A percentile compares a stretch with the other conserved stretches of the same genome.
phyloP scores from a whole-genome alignment of 1,140 invertebrate species.

The Drosophila auraria region DNA sequence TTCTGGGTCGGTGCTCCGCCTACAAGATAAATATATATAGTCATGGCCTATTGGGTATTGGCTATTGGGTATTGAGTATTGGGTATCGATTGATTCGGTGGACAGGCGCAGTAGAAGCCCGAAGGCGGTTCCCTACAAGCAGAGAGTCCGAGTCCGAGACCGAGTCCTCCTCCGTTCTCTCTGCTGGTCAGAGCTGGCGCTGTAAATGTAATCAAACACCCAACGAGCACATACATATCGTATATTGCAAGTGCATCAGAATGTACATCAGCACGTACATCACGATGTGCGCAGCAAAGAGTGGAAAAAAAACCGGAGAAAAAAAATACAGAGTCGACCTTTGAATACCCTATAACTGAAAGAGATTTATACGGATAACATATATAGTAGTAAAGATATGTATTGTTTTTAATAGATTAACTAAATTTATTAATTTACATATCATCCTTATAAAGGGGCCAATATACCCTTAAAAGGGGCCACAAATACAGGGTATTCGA shows the following conservation, averaged over 20 bases:
- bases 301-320: neutral
- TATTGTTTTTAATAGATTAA: too few species aligned
- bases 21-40: constrained; percentile 34
- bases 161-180: neutral
- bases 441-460: too few species aligned
- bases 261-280: constrained; percentile 15
- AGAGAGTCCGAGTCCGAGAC: neutral
- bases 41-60: constrained; percentile 43
- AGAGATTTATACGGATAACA: too few species aligned
- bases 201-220: constrained; percentile 43
- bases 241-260: constrained; percentile 22
- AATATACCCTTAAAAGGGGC: neutral
- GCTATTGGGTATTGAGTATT: constrained; percentile 55
- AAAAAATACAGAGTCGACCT: neutral
- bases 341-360: neutral
- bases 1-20: constrained; percentile 38
- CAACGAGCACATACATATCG: constrained; percentile 11
- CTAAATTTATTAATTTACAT: too few species aligned
- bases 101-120: constrained; percentile 68
- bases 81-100: constrained; percentile 46
- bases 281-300: constrained; percentile 13
- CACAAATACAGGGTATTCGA: neutral
- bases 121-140: constrained; percentile 17
- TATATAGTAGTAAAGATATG: too few species aligned
- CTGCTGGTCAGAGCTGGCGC: neutral